Conservation (phyloP, 1,140 invertebrate species). For the Pantala flavescens region DNA sequence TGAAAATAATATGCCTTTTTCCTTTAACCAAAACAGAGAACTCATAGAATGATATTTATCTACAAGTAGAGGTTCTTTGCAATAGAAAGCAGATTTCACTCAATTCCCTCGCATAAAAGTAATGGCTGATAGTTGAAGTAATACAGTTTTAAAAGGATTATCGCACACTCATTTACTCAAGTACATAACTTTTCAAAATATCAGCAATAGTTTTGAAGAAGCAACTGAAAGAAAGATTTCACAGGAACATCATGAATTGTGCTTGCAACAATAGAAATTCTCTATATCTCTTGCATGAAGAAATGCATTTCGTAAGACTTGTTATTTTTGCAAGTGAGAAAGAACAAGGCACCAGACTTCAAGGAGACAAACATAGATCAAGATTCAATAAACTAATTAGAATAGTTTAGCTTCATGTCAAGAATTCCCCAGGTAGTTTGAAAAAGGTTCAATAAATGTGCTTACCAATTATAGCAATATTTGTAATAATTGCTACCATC, state of each 20-base stretch:
- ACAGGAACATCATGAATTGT: not conserved
- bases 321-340: not conserved
- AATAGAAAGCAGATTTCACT: no score
- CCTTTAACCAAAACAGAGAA: not conserved
- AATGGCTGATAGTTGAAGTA: no score
- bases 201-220: not conserved
- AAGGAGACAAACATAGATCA: not conserved
- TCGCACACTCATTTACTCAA: not conserved
- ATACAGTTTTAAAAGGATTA: not conserved
- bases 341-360: conserved; percentile 4
- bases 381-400: not conserved
- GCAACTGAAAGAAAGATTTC: not conserved
- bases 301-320: not conserved
- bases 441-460: not conserved
- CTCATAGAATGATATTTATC: no score
- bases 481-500: not conserved
- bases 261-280: not conserved
- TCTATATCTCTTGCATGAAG: not conserved
- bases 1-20: not conserved
- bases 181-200: not conserved
- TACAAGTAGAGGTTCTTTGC: no score
- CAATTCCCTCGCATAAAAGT: no score
- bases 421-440: not conserved
- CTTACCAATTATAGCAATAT: not conserved
- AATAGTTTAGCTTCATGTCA: not conserved